These are phyloP conservation scores for Drosophila funebris DNA, from an alignment of 1,140 invertebrate species.

Conservation along the genomic window DNA sequence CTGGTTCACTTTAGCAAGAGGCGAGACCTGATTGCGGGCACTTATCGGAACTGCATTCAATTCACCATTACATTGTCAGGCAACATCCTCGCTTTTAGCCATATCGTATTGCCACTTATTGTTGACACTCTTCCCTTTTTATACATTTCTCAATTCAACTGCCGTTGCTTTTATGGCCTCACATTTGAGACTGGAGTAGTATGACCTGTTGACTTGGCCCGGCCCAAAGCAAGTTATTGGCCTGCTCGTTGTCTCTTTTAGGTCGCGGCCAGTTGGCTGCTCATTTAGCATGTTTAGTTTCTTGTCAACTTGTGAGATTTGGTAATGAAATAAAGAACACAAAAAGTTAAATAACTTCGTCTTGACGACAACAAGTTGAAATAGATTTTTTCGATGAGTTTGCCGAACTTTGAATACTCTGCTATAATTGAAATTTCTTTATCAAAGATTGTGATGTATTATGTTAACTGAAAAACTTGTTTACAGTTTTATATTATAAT, in stretches of 20 bases:
- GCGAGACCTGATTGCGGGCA: conserved; percentile 31
- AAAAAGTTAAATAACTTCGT: neutral
- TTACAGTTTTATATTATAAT: too few species aligned
- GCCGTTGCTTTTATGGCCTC: conserved; percentile 36
- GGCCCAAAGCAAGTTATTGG: conserved; percentile 19
- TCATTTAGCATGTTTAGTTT: conserved; percentile 52
- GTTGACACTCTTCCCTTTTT: conserved; percentile 19
- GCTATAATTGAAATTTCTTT: neutral
- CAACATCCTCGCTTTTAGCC: neutral
- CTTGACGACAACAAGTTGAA: neutral
- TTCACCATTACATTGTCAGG: neutral
- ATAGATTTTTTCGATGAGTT: neutral
- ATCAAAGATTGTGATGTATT: too few species aligned
- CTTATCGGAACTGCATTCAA: neutral
- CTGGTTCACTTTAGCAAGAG: conserved; percentile 12
- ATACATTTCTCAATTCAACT: neutral
- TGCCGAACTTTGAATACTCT: neutral
- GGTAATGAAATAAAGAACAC: conserved; percentile 37
- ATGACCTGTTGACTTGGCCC: conserved; percentile 28
- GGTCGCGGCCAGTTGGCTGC: conserved; percentile 34
- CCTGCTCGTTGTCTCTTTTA: conserved; percentile 27
- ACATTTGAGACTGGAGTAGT: neutral
- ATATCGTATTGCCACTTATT: conserved; percentile 4
- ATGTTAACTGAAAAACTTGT: too few species aligned
- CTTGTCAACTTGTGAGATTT: conserved; percentile 43